Base-by-base conservation (phyloP, 2,888 invertebrate species). In the Lissocephala sabroskyi region DNA sequence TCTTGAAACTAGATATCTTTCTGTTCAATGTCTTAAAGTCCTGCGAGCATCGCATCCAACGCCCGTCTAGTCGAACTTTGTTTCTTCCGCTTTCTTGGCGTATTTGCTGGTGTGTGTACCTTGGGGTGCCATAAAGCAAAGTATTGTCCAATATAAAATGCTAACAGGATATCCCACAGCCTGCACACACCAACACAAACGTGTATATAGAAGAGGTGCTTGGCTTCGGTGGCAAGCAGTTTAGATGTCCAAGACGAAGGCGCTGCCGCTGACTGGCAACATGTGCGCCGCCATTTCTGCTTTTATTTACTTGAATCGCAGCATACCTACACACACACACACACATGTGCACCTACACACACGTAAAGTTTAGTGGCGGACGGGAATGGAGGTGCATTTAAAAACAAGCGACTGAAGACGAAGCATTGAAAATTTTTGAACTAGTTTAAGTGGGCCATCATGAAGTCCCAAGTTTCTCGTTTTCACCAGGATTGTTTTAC, bases 361-460 rank as follows among this genome's bases (percentile, higher is more conserved):
- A 13, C 45, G 17, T 33, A 41, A 7, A 45, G 45, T 35, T 23
- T 53, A 45, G 50, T 59, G 50, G 59, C 52, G 19, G 35, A 53
- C 43, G 42, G 53, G 53, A n/a, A n/a, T 45, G 56, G 26, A 5
- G 23, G 23, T 23, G 3, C 35, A 35, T 13, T 35, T 30, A 45
- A 54, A 62, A 70, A 71, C 63, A 65, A 70, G 64, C 56, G 63
- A 66, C 29, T 57, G 48, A 56, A 50, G 53, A 60, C 56, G 62
- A 64, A 56, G 63, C 64, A 64, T 64, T 64, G 53, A 68, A 73
- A 73, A 76, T 65, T 73, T 70, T 66, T 73, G 71, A 77, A 73
- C 71, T 73, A 77, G 71, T 73, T 73, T 73, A 77, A 71, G 71
- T 71, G 78, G 71, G 77, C 75, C 71, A 71, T 71, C 78, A 71